Base-by-base conservation (phyloP, 2,888 invertebrate species). In the Cistogaster globosa region DNA sequence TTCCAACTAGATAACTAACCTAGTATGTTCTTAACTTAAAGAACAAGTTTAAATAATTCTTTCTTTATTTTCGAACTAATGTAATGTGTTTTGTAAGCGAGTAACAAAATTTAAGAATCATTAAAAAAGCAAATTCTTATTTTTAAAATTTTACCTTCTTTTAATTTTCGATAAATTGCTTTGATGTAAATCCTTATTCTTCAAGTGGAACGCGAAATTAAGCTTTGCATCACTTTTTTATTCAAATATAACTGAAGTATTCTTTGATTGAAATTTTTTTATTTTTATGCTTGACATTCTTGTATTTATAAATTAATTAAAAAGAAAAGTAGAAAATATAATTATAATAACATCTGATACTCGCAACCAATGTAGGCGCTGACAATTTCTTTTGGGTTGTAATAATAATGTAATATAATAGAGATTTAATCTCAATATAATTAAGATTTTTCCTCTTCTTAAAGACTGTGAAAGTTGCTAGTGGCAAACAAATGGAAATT, bases 391-490 rank as follows among this genome's bases (percentile, higher is more conserved):
- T 72, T 60, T 16, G 58, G 65, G 36, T 18, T 45, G 22, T 71
- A 71, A 72, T 83, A 65, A 77, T 16, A 77, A 58, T 22, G n/a
- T 58, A 58, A 77, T 71, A 58, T 45, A 71, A 65, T 53, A 53
- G 53, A 82, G 71, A 72, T 77, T 76, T 77, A 65, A 12, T 45
- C 71, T 58, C 65, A 60, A 71, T 51, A 83, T 8, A 58, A 60
- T 77, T 82, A 74, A 55, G 58, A 63, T 65, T 69, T 82, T 76
- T 74, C 2, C 1, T 32, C 62, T 71, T 26, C 14, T 78, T 16
- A 7, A 32, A 16, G 16, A 51, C 22, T 36, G 0, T 68, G 60
- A 62, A 75, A 51, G 63, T 2, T 76, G 57, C 65, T 65, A 71
- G 38, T 32, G 58, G 65, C 76, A 72, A 72, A 5, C 11, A 71